Base-by-base conservation (phyloP, 2,888 invertebrate species). In the Choristoneura rosaceana region DNA sequence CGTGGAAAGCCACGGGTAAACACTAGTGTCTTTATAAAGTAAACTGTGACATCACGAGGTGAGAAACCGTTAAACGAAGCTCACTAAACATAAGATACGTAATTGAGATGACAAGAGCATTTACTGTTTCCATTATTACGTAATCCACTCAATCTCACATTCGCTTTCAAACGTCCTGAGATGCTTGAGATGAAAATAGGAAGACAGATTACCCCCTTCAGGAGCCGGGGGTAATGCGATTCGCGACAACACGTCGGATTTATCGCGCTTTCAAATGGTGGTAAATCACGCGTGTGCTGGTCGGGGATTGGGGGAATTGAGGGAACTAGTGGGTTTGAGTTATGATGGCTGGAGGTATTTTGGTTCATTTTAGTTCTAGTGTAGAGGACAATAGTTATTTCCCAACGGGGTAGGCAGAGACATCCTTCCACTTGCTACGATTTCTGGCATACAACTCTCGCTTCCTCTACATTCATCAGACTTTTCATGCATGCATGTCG, bases 131-230 rank as follows among this genome's bases (percentile, higher is more conserved):
- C 25, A 55, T 17, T 52, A 8, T 15, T 52, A 9, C 17, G 0
- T 9, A 3, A 9, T 9, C 4, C 12, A 55, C 8, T 55, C 50
- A 8, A 52, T 8, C 25, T 55, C 25, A 55, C 25, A 4, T 7
- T 55, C 55, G 10, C 25, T 25, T 55, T 25, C 55, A 33, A 55
- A 55, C 34, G 38, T 38, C 47, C 50, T 64, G 15, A n/a, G 15
- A 41, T 33, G 45, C 25, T 50, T 64, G 47, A 50, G 34, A 50
- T 64, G 17, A 50, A 64, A 50, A 64, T 64, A 64, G 50, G 34
- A 64, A 64, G 64, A 64, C 50, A 45, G 64, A 64, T 64, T 50
- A 64, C 64, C 50, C 47, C 47, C 33, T n/a, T 9, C 33, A 25
- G 7, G 5, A 1, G 34, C 25, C 47, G 50, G 15, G 50, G n/a